Base-by-base conservation (phyloP, 2,797 vertebrate genomes). In the Alosa sapidissima region DNA sequence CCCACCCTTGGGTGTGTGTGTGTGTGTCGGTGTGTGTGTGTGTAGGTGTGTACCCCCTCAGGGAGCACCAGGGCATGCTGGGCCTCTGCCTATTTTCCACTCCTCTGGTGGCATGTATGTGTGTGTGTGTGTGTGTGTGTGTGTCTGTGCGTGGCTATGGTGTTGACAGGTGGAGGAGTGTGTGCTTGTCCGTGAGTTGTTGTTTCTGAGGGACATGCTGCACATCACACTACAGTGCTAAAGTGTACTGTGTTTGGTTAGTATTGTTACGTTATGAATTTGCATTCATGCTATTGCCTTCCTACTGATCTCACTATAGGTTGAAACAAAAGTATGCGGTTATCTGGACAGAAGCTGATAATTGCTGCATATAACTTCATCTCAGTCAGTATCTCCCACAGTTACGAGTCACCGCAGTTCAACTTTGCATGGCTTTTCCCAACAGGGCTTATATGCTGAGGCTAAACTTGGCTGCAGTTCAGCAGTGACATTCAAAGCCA, bases 101-200 rank as follows among this genome's bases (percentile, higher is more conserved):
- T 81, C 84, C 87, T 24, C 49, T 51, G 14, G 28, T 72, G 28
- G 33, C 55, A 21, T 14, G 72, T n/a, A 28, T 16, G 91, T 91
- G 88, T 88, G 81, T 90, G 87, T 84, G 82, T 82, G 85, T 81
- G 85, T 16, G 52, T 82, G 85, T 86, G 85, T 81, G 65, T 41
- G 60, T 60, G 85, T 83, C 90, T 87, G 85, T 72, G 52, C 75
- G 75, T 33, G 60, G 19, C n/a, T 36, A 62, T 24, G 58, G 58
- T 24, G 58, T n/a, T 52, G 19, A n/a, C 2, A 55, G 33, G 14
- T 41, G 16, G 78, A 36, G 52, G 60, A 14, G 1, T 1, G 68
- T 24, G 49, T 55, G 60, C 58, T 33, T 75, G 52, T 78, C 7
- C 82, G 16, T 82, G 55, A 47, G 2, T 78, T 8, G 36, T 3